Percentiles rank a stretch among this genome's conserved stretches.
Conservation (phyloP, 2,113 vertebrate genomes). For the Ursus arctos region DNA sequence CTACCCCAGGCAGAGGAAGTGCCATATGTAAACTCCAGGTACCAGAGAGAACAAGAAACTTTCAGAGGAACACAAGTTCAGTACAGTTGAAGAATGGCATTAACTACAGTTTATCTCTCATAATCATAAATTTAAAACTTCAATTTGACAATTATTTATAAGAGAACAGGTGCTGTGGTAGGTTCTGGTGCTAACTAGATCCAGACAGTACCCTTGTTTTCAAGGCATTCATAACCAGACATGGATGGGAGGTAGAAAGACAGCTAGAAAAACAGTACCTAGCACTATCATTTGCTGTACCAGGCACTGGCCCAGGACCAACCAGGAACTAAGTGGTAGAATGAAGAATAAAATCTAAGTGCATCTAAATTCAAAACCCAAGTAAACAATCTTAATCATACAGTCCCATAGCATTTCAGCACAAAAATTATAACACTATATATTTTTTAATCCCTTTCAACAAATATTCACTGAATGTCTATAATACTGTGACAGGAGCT, state of each 20-base stretch:
- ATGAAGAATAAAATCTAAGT: slow-evolving; percentile 17
- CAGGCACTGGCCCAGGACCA: not conserved
- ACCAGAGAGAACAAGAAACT: not conserved
- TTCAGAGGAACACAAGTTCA: not conserved
- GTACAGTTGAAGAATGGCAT: not conserved
- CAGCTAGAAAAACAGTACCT: not conserved
- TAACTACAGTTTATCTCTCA: not conserved
- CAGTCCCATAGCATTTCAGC: not conserved
- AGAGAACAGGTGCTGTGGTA: not conserved
- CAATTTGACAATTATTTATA: not conserved
- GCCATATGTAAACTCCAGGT: not conserved
- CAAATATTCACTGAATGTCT: not conserved
- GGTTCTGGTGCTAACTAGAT: not conserved
- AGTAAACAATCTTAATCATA: not conserved
- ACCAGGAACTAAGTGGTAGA: not conserved
- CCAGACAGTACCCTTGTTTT: not conserved
- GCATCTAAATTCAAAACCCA: not conserved
- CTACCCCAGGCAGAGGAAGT: not conserved
- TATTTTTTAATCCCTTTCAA: not conserved
- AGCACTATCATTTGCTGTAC: not conserved
- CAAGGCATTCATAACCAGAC: not conserved
- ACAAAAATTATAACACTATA: not conserved
- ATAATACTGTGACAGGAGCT: not conserved
- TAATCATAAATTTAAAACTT: not conserved
- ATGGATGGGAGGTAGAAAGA: not conserved